Base-by-base conservation (phyloP, 2,888 invertebrate genomes). In the Drosophila emarginata region DNA sequence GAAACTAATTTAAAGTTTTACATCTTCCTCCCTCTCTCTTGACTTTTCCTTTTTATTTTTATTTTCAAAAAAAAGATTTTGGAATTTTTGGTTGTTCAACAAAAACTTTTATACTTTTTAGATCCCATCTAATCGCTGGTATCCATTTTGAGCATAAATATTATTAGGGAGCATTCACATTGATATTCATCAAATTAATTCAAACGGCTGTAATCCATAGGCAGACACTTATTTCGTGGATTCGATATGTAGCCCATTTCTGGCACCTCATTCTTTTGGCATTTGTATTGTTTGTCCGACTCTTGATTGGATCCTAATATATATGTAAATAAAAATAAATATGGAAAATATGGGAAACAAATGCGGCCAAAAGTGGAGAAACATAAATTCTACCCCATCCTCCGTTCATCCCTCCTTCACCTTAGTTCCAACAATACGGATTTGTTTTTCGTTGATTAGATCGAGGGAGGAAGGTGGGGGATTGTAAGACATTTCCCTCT, bases 1-100 rank as follows among this genome's bases (percentile, higher is more conserved):
- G 72, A 79, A 81, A 87, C 79, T 80, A 79, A 87, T 89, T 89
- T 79, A 67, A 64, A 75, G 72, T 69, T 77, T 75, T 61, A 57
- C 18, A 37, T 37, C 37, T 9, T 18, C 4, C 11, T 7, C 32
- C 11, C 32, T 1, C 2, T 9, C 32, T 2, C 4, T 9, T 28
- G 28, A 28, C 9, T 32, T 32, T 32, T 32, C 2, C 2, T 67
- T 50, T 5, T 50, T 15, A 40, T 51, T 36, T 53, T 50, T 28
- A 28, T 28, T 69, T 60, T 67, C 72, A 56, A 53, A 32, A 53
- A 32, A 53, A 37, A 32, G 51, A 66, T 82, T 82, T 72, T 56
- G 40, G 58, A 45, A 72, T 64, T 78, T 39, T 32, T 3, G 69
- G 76, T 73, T 60, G 40, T 39, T 28, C 28, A 28, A 28, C 1